A percentile compares a stretch with the other conserved stretches of the same genome.
phyloP scores from a whole-genome alignment of 2,797 vertebrate species.

The Luscinia megarhynchos region DNA sequence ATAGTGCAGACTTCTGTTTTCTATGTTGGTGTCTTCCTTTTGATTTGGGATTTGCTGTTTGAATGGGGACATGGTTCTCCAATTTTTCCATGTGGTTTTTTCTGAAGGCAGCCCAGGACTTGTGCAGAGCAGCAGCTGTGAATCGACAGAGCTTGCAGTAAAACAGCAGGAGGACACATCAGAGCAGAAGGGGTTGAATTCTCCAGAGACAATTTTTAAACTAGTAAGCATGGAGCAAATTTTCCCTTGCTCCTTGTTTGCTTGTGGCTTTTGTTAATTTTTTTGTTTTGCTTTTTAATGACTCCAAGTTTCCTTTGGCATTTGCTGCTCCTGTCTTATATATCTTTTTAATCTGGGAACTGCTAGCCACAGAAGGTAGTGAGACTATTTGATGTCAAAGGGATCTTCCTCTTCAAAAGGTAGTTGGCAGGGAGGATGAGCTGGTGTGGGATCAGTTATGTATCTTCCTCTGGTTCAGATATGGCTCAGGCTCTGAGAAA shows the following conservation, averaged over 20 bases:
- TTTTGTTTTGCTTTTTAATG: background rate
- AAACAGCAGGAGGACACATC: background rate
- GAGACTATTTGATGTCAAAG: background rate
- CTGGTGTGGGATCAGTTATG: background rate
- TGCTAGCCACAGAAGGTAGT: background rate
- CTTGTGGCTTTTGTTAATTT: background rate
- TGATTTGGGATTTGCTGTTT: background rate
- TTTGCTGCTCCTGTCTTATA: background rate
- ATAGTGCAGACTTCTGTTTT: background rate
- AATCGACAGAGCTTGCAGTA: background rate
- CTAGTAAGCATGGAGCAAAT: background rate
- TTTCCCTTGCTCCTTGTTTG: background rate
- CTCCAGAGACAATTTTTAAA: background rate
- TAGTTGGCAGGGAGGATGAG: background rate
- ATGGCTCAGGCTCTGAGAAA: background rate
- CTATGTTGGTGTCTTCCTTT: background rate
- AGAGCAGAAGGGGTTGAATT: conserved; percentile 2
- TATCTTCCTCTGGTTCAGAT: background rate
- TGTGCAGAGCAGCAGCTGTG: conserved; percentile 7
- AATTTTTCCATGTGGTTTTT: background rate
- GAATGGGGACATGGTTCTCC: background rate
- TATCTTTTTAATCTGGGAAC: background rate
- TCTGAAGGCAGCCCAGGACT: background rate
- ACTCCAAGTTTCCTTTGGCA: background rate
- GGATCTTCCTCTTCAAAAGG: background rate